Evolutionary conservation across 1,140 invertebrate species (phyloP).

Genomic region (Drosophila hydei): DNA sequence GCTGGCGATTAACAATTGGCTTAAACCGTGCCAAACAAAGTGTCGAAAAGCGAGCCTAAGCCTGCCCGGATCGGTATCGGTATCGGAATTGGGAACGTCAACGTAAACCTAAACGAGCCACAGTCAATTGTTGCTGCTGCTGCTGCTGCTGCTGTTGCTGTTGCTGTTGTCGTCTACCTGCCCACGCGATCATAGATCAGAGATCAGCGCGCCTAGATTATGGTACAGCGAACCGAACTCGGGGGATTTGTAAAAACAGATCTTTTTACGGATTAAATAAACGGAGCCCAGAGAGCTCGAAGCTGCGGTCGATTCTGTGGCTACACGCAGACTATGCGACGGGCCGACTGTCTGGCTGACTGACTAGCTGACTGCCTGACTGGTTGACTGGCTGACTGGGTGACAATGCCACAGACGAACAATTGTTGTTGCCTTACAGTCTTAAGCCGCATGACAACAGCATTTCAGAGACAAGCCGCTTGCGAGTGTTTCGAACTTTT

Average conservation of each 20-base stretch:
- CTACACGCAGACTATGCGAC: too few species aligned
- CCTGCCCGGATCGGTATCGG: conserved; percentile 48
- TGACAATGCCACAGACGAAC: conserved; percentile 1
- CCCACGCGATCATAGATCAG: conserved; percentile 69
- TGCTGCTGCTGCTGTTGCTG: neutral
- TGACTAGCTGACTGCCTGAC: too few species aligned
- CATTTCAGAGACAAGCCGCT: conserved; percentile 19
- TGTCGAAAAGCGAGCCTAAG: conserved; percentile 80
- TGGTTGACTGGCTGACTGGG: conserved; percentile 5
- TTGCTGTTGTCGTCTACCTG: conserved; percentile 56
- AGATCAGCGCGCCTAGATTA: conserved; percentile 78
- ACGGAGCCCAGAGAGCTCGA: conserved; percentile 32
- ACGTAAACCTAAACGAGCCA: conserved; percentile 1
- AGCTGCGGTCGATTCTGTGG: conserved; percentile 2
- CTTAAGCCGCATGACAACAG: conserved; percentile 35
- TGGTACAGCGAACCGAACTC: conserved; percentile 42
- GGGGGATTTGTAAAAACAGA: conserved; percentile 74
- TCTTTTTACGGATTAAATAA: conserved; percentile 79
- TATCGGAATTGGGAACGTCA: conserved; percentile 21
- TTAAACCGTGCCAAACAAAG: conserved; percentile 80
- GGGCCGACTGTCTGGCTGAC: conserved; percentile 5
- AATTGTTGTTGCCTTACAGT: neutral
- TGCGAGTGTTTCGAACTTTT: neutral
- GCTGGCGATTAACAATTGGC: conserved; percentile 70
- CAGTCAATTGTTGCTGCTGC: conserved; percentile 23